Evolutionary conservation across 2,113 vertebrate genomes (phyloP).

Genomic region (Axis porcinus): DNA sequence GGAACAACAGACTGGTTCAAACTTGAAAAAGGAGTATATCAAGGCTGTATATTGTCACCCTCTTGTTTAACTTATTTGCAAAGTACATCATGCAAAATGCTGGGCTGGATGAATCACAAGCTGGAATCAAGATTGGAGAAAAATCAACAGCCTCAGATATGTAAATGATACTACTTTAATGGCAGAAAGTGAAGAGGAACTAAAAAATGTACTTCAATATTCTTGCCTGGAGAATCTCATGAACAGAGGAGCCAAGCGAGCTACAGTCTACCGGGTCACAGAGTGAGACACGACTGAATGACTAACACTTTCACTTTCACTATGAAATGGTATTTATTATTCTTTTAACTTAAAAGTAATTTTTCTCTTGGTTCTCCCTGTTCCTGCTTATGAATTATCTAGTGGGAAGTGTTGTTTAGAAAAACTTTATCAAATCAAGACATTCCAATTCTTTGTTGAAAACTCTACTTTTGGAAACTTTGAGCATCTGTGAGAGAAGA

Average conservation of each 20-base stretch:
- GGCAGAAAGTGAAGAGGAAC: background rate
- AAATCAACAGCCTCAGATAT: background rate
- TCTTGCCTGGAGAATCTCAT: background rate
- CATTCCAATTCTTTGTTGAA: background rate
- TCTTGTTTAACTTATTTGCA: background rate
- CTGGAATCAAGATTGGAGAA: background rate
- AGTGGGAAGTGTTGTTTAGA: background rate
- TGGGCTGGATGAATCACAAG: background rate
- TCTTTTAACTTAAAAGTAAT: background rate
- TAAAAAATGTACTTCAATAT: background rate
- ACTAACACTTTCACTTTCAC: background rate
- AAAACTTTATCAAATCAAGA: conserved; percentile 3
- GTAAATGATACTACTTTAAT: background rate
- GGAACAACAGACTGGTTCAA: background rate
- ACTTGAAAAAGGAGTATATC: background rate
- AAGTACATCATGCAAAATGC: background rate
- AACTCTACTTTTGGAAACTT: background rate
- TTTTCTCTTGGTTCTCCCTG: background rate
- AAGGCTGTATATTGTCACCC: background rate
- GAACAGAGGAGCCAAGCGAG: background rate
- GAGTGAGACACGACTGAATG: background rate
- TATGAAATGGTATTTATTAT: background rate
- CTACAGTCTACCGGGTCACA: background rate
- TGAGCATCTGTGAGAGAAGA: background rate
- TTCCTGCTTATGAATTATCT: background rate